These are phyloP conservation scores for Puffinus mauretanicus DNA, from an alignment of 2,113 vertebrate species.

Conservation along the genomic window DNA sequence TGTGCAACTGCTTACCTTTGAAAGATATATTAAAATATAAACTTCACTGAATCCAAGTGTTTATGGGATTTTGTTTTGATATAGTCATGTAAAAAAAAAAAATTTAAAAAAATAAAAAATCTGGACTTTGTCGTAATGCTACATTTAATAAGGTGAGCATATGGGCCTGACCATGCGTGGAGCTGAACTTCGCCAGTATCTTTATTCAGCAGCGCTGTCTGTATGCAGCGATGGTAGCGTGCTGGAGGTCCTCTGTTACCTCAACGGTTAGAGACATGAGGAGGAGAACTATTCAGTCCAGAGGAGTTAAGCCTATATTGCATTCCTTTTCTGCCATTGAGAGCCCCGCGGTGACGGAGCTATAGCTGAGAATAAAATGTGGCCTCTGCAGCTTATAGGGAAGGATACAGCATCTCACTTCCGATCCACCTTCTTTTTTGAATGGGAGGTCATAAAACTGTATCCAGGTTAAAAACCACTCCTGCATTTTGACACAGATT, in stretches of 20 bases:
- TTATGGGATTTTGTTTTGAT: not conserved
- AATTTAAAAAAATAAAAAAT: not conserved
- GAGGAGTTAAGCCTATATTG: not conserved
- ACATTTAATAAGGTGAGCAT: not conserved
- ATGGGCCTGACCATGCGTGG: accelerated
- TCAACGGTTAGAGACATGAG: not conserved
- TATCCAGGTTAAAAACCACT: not conserved
- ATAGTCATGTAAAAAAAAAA: not conserved
- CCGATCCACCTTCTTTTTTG: accelerated
- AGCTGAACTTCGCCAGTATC: not conserved
- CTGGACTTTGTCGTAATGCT: not conserved
- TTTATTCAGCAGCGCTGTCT: not conserved
- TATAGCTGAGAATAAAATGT: not conserved
- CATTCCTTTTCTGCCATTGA: not conserved
- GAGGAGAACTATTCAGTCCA: not conserved
- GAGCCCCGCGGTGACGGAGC: not conserved
- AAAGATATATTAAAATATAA: not conserved
- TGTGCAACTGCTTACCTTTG: not conserved
- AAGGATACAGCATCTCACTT: not conserved
- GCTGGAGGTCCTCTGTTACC: not conserved
- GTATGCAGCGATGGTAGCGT: not conserved
- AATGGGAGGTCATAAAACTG: not conserved
- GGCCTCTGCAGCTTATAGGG: not conserved
- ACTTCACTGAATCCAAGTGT: not conserved
- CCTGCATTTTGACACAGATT: not conserved